Evolutionary conservation across 2,888 invertebrate species (phyloP).

Genomic region (Notodonta ziczac): DNA sequence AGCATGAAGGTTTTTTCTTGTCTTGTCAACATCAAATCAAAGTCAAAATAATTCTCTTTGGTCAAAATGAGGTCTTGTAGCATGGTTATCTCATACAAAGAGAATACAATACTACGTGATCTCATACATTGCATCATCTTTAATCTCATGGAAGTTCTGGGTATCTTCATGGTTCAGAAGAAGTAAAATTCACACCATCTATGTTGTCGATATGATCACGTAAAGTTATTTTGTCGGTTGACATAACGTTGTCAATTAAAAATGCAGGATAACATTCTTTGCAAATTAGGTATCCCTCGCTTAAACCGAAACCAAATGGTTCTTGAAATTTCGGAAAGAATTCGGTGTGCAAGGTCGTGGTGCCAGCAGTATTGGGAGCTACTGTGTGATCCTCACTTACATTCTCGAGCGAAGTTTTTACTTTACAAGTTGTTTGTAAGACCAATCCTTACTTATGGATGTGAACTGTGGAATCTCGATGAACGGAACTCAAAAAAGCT

Average conservation of each 20-base stretch:
- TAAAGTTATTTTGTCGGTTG: too few species aligned
- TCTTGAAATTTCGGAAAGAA: conserved; percentile 51
- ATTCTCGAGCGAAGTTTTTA: conserved; percentile 48
- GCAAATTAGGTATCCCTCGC: conserved; percentile 42
- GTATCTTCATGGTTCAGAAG: not conserved
- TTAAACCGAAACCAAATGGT: conserved; percentile 38
- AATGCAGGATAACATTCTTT: conserved; percentile 27
- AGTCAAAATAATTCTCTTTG: too few species aligned
- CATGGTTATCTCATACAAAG: too few species aligned
- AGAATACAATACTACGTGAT: too few species aligned
- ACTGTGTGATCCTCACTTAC: conserved; percentile 45
- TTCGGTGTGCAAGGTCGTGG: conserved; percentile 58
- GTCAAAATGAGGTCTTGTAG: too few species aligned
- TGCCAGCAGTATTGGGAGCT: conserved; percentile 48
- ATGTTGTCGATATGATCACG: not conserved
- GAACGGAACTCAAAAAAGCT: conserved; percentile 39
- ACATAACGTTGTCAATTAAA: not conserved
- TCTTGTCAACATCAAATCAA: too few species aligned
- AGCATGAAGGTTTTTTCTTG: too few species aligned
- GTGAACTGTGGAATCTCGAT: conserved; percentile 60
- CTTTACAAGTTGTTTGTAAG: conserved; percentile 58
- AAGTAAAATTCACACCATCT: not conserved
- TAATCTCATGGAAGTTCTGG: too few species aligned
- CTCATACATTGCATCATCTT: too few species aligned
- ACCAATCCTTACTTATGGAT: conserved; percentile 64